Evolutionary conservation across 2,113 vertebrate species (phyloP).

Genomic region (Ceratotherium simum): DNA sequence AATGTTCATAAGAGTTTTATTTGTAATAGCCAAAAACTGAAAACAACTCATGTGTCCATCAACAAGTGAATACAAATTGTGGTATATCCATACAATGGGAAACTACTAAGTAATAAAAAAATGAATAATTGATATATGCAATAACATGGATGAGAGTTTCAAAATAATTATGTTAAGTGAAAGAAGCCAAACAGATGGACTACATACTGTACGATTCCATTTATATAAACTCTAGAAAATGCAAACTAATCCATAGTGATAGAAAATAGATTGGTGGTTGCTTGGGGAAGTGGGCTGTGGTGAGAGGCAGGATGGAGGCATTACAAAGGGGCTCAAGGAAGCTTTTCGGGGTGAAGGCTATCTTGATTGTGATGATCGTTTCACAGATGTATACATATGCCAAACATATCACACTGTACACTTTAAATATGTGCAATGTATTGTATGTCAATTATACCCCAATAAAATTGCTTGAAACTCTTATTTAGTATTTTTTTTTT

Average conservation of each 20-base stretch:
- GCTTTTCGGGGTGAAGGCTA: background rate
- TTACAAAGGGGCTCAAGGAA: background rate
- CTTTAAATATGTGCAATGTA: background rate
- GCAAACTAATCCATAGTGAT: background rate
- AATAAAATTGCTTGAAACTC: background rate
- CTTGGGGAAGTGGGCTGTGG: background rate
- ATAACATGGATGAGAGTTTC: background rate
- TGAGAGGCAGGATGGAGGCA: background rate
- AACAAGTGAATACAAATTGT: background rate
- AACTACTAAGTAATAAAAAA: background rate
- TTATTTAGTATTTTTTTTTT: background rate
- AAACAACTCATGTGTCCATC: background rate
- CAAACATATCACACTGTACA: background rate
- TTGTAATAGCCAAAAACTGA: background rate
- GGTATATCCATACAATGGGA: background rate
- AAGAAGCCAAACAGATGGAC: background rate
- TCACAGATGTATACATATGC: background rate
- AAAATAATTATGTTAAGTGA: slow-evolving; percentile 4
- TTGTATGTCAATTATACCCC: background rate
- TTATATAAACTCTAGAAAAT: slow-evolving; percentile 11
- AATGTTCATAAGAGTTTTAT: background rate
- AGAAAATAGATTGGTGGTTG: background rate
- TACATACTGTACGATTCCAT: background rate
- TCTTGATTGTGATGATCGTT: background rate
- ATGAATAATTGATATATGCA: background rate